Conservation (phyloP, 2,888 invertebrate species). For the Oxystoma pomonae region DNA sequence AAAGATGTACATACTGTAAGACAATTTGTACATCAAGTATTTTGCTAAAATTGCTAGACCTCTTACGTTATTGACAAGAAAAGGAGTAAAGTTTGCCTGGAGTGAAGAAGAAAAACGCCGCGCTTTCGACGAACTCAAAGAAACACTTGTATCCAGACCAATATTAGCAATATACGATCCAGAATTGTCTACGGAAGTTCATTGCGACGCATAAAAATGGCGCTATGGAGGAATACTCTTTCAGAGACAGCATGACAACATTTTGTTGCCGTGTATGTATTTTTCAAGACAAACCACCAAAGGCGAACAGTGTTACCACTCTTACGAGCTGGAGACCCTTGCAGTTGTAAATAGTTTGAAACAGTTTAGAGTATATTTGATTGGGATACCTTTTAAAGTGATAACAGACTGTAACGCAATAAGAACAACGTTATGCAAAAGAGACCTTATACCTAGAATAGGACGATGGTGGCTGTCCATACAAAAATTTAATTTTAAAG, state of each 20-base stretch:
- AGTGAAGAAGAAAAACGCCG: conserved; percentile 22
- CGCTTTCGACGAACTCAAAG: conserved; percentile 14
- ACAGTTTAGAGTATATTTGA: conserved; percentile 37
- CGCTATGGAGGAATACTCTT: background rate
- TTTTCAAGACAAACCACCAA: conserved; percentile 35
- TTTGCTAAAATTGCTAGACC: too few species aligned
- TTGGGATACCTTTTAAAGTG: conserved; percentile 32
- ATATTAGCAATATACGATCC: conserved; percentile 7
- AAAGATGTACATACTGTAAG: conserved; percentile 22
- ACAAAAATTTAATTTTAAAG: conserved; percentile 30
- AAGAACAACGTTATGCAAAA: conserved; percentile 30
- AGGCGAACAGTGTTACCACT: conserved; percentile 36
- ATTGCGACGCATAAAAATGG: conserved; percentile 19
- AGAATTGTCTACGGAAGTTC: conserved; percentile 24
- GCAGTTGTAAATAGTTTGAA: conserved; percentile 36
- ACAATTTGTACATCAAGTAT: conserved; percentile 27
- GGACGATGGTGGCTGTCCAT: conserved; percentile 36
- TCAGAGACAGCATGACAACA: conserved; percentile 16
- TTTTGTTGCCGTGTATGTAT: conserved; percentile 32
- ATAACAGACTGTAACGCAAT: conserved; percentile 38
- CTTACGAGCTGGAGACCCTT: conserved; percentile 39
- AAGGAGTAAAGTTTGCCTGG: conserved; percentile 11
- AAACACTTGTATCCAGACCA: conserved; percentile 8
- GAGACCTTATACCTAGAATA: conserved; percentile 28
- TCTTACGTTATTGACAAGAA: conserved; percentile 22